Evolutionary conservation across 2,888 invertebrate species (phyloP), one percentile per base, ranked within the genome.

Genomic region (Volucella inflata): DNA sequence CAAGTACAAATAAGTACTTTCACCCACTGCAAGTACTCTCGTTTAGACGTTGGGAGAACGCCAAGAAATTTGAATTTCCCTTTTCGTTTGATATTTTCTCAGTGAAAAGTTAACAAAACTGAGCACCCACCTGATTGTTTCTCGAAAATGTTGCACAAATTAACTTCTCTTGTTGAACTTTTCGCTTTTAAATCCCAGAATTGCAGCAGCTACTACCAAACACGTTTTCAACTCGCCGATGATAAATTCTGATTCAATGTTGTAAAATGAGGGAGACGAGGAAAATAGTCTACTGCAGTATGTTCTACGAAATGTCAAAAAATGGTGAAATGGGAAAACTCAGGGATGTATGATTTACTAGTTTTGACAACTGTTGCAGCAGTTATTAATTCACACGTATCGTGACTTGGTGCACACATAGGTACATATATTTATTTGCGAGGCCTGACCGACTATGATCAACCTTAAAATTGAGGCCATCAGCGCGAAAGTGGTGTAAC

Each of bases 141-240:
- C 3, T 60, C 44, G n/a, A 42, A 48, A 42, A 46, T 16, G 48
- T 48, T 70, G 59, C 53, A 70, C 48, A 75, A 53, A 50, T 48
- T 53, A 46, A 38, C 10, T 55, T 40, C 40, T 74, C 53, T 40
- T 2, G 44, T 30, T 53, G 21, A 44, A 30, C 16, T 60, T 62
- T 17, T 60, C 2, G 8, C 12, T 36, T 38, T 74, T 68, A 70
- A 44, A n/a, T 38, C 17, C 46, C 48, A 59, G 50, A 10, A 53
- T 68, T 2, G 21, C 55, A 16, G 36, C 57, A 42, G 11, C 21
- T 53, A 68, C 30, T 48, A 48, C 60, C 53, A 60, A 80, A 84
- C 84, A 84, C 80, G 84, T 84, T 84, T 79, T 71, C 1, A 44
- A 16, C 42, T 38, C 12, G 57, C 65, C 60, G 53, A 65, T 21